A percentile compares a stretch with the other conserved stretches of the same genome.
These are phyloP conservation scores for Amblyornis subalaris DNA, from an alignment of 2,113 vertebrate species.

Conservation along the genomic window DNA sequence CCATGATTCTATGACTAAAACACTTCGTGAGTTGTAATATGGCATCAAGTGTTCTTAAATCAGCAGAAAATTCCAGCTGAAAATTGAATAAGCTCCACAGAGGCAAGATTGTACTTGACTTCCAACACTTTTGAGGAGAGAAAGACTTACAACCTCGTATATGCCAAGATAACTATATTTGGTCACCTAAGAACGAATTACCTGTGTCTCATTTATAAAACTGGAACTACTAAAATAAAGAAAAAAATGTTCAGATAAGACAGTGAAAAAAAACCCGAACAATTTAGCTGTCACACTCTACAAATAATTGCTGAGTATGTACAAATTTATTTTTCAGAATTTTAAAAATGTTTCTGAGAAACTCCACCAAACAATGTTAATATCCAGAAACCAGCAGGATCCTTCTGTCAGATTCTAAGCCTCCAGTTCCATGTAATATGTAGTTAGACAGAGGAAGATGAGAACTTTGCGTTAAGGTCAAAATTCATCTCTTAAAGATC, in stretches of 20 bases:
- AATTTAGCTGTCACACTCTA: background rate
- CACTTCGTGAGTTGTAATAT: background rate
- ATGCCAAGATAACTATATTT: background rate
- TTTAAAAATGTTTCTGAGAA: background rate
- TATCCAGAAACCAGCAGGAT: background rate
- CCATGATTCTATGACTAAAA: background rate
- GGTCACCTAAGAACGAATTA: background rate
- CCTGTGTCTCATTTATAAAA: background rate
- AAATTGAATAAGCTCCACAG: background rate
- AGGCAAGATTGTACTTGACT: background rate
- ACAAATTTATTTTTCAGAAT: background rate
- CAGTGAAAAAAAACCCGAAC: background rate
- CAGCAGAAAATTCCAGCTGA: background rate
- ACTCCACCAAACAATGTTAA: background rate
- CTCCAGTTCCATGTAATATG: accelerated
- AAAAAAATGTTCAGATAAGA: background rate
- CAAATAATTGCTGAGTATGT: background rate
- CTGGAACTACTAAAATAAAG: background rate
- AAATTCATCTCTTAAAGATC: background rate
- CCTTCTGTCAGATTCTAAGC: background rate
- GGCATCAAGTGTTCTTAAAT: background rate
- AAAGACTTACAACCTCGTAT: background rate
- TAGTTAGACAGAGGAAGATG: background rate
- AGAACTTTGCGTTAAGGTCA: background rate
- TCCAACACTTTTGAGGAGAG: background rate